These are phyloP conservation scores for Corythornis madagascariensis DNA, from an alignment of 2,113 vertebrate species.

Conservation along the genomic window DNA sequence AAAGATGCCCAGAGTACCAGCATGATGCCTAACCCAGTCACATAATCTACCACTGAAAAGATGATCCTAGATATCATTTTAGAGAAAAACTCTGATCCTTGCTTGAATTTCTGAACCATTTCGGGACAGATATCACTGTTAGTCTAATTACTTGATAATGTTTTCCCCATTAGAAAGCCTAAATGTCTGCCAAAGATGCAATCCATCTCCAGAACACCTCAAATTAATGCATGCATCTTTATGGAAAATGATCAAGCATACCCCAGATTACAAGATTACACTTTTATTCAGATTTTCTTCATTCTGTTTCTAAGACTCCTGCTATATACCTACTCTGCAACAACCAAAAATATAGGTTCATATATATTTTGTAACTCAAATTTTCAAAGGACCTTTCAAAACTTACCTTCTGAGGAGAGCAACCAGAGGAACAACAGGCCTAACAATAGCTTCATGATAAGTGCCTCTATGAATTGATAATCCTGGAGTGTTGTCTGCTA, in stretches of 20 bases:
- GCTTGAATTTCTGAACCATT: background rate
- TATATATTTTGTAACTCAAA: background rate
- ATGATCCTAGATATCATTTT: background rate
- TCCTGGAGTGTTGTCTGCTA: background rate
- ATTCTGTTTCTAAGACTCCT: background rate
- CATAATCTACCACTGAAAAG: background rate
- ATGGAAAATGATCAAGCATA: background rate
- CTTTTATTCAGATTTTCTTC: slow-evolving; percentile 26
- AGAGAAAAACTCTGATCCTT: background rate
- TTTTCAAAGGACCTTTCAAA: background rate
- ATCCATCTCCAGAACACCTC: background rate
- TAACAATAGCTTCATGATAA: slow-evolving; percentile 47
- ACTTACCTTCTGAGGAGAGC: slow-evolving; percentile 56
- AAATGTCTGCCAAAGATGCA: background rate
- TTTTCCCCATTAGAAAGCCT: background rate
- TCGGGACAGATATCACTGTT: background rate
- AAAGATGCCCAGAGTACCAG: background rate
- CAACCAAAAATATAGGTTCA: background rate
- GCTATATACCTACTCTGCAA: background rate
- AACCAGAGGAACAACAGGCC: slow-evolving; percentile 12
- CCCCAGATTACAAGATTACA: background rate
- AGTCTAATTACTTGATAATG: background rate
- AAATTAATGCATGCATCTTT: background rate
- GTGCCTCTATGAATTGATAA: background rate
- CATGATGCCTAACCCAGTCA: background rate